Evolutionary conservation across 2,888 invertebrate species (phyloP).

Genomic region (Dinocampus coccinellae): DNA sequence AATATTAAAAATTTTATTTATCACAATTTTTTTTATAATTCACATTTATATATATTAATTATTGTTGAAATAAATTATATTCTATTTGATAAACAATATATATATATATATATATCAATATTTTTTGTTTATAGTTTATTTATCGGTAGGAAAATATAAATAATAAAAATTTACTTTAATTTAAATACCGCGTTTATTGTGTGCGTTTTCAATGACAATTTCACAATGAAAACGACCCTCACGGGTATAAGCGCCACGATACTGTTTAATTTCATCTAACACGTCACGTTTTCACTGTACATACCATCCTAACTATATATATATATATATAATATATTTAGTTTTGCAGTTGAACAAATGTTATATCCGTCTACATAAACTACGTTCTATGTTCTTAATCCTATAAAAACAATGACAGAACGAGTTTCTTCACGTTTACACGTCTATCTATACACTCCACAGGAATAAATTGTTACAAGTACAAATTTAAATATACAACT

Average conservation of each 20-base stretch:
- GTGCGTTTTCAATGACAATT: constrained; percentile 52
- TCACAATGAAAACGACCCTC: constrained; percentile 51
- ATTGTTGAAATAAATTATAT: too few relatives aligned
- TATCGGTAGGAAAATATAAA: too few relatives aligned
- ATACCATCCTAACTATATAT: neutral
- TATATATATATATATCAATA: neutral
- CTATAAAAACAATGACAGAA: neutral
- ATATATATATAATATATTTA: neutral
- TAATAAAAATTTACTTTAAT: neutral
- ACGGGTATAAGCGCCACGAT: constrained; percentile 3
- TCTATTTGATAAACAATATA: too few relatives aligned
- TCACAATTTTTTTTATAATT: too few relatives aligned
- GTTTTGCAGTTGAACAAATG: neutral
- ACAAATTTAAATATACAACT: too few relatives aligned
- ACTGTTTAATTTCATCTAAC: constrained; percentile 1
- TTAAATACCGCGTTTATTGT: constrained; percentile 42
- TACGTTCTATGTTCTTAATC: neutral
- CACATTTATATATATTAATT: too few relatives aligned
- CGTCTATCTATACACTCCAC: neutral
- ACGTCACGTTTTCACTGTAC: neutral
- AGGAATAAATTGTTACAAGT: neutral
- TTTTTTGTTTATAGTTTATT: neutral
- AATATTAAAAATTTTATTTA: too few relatives aligned
- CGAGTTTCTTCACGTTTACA: neutral
- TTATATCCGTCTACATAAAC: neutral